Percentiles rank a stretch among this genome's conserved stretches.
phyloP scores from a whole-genome alignment of 2,888 invertebrate genomes.

The Scelioninae gen. 1 region DNA sequence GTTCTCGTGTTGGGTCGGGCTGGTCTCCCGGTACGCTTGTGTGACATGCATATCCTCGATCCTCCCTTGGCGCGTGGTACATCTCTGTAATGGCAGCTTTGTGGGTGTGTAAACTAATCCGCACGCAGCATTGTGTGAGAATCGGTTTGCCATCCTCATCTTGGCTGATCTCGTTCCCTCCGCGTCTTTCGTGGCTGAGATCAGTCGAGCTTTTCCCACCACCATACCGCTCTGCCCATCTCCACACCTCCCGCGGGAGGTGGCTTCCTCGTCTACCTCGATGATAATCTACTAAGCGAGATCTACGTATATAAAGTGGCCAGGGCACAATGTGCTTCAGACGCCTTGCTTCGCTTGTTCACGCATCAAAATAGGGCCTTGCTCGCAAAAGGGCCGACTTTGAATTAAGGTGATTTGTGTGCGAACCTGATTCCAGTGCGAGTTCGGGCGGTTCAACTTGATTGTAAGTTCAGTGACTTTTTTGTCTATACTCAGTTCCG shows the following conservation, averaged over 20 bases:
- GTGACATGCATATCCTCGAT: slow-evolving; percentile 66
- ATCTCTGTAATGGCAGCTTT: slow-evolving; percentile 19
- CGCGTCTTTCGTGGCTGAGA: slow-evolving; percentile 65
- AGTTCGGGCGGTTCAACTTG: slow-evolving; percentile 54
- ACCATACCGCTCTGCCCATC: slow-evolving; percentile 59
- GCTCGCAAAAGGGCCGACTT: slow-evolving; percentile 66
- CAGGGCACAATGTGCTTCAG: slow-evolving; percentile 83
- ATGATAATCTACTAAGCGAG: slow-evolving; percentile 76
- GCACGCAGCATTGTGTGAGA: slow-evolving; percentile 57
- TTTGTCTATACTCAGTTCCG: slow-evolving; percentile 2
- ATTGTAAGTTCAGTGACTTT: slow-evolving; percentile 64
- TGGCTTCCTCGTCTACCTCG: slow-evolving; percentile 75
- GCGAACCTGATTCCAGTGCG: slow-evolving; percentile 63
- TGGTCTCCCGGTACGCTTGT: slow-evolving; percentile 63
- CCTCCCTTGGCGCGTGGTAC: slow-evolving; percentile 58
- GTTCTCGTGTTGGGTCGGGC: slow-evolving; percentile 80
- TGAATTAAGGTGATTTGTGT: slow-evolving; percentile 67
- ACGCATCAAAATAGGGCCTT: slow-evolving; percentile 76
- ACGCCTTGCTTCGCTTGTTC: slow-evolving; percentile 81
- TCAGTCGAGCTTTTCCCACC: slow-evolving; percentile 67
- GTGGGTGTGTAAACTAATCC: slow-evolving; percentile 51
- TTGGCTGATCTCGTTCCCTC: slow-evolving; percentile 72
- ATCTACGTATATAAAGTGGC: slow-evolving; percentile 84
- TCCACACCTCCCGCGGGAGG: slow-evolving; percentile 75
- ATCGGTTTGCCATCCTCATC: slow-evolving; percentile 74